phyloP scores from a whole-genome alignment of 2,888 invertebrate genomes.

The Mamestra brassicae region DNA sequence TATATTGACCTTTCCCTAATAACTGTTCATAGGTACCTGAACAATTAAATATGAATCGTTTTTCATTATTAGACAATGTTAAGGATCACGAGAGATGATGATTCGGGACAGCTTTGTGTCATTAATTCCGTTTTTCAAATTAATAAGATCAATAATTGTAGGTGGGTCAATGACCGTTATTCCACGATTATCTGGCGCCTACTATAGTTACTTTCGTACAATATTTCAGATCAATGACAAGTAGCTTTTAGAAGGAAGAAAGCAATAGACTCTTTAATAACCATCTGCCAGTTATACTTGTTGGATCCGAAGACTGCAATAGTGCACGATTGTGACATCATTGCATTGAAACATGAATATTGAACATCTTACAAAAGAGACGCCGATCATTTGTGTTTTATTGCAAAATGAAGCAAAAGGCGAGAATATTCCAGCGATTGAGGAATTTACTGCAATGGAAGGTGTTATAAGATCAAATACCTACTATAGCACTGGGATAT shows the following conservation, averaged over 20 bases:
- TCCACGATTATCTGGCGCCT: no score
- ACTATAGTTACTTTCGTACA: no score
- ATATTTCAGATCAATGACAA: neutral
- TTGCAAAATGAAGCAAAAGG: slow-evolving; percentile 11
- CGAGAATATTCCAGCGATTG: neutral
- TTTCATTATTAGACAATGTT: no score
- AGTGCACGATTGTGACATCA: slow-evolving; percentile 11
- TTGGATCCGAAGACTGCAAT: slow-evolving; percentile 28
- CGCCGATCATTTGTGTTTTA: slow-evolving; percentile 9
- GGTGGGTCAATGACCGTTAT: no score
- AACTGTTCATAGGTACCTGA: no score
- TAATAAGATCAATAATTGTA: no score
- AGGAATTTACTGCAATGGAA: neutral
- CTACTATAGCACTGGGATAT: neutral
- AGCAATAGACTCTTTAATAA: neutral
- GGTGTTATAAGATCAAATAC: neutral
- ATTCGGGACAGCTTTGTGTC: no score
- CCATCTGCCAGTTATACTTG: slow-evolving; percentile 28
- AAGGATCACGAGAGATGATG: no score
- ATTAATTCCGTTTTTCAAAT: no score
- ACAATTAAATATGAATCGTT: no score
- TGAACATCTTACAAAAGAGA: slow-evolving; percentile 32
- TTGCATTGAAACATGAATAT: slow-evolving; percentile 10
- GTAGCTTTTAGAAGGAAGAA: neutral
- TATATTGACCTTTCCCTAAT: no score